Evolutionary conservation across 2,113 vertebrate genomes (phyloP), one percentile per base, ranked within the genome.

Genomic region (Desmodus rotundus): DNA sequence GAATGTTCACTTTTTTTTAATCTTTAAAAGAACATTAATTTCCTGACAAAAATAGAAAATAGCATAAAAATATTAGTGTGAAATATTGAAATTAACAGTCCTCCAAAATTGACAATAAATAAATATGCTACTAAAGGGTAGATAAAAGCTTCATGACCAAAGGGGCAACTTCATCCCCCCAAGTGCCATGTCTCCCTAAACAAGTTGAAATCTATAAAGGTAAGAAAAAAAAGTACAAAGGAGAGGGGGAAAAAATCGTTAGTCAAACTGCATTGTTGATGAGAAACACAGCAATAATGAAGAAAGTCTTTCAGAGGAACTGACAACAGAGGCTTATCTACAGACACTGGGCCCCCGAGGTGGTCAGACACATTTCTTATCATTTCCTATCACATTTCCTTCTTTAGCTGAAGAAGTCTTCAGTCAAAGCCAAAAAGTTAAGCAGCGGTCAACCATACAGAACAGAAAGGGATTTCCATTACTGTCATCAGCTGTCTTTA

Each of bases 241-340:
- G 26, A n/a, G 33, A 45, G 33, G 47, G 9, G 20, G 6, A 28
- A 43, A 54, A 74, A 17, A 9, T 19, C n/a, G 67, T 24, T 38
- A 11, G 14, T 70, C 83, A 56, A 31, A 89, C 52, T 47, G 47
- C 52, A 45, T 8, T 54, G 16, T 58, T 56, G 58, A 68, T 61
- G 28, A 67, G 33, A 90, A 86, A 24, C 16, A 92, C 47, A 41
- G n/a, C 0, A 12, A 28, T 28, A 85, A 76, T 13, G 6, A 67
- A 80, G n/a, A 78, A 92, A 58, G 17, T 80, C 87, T 70, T 96
- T 17, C 74, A 80, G n/a, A 65, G 73, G 68, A 92, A 68, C 74
- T 14, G 20, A 63, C 82, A 58, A 16, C 13, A 36, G 5, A 89
- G 17, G 41, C 43, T 68, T 68, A 54, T n/a, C n/a, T 22, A 67